A percentile compares a stretch with the other conserved stretches of the same genome.
Evolutionary conservation across 2,797 vertebrate species (phyloP).

Genomic region (Lithobates pipiens): DNA sequence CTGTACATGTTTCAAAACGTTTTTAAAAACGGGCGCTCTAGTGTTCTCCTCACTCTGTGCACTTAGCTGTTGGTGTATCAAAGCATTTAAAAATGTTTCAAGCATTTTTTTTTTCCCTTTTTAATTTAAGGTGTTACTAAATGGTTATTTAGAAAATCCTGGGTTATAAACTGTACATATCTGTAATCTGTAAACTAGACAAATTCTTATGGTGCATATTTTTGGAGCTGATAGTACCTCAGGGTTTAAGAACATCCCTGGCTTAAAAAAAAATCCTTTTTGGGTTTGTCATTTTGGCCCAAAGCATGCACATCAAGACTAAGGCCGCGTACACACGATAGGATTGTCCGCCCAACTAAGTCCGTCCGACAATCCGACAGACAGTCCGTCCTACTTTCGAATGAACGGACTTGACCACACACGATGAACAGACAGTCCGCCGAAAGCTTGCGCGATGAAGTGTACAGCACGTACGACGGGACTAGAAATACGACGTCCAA

Average conservation of each 20-base stretch:
- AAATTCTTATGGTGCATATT: constrained; percentile 76
- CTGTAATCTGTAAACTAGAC: constrained; percentile 81
- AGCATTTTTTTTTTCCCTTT: constrained; percentile 75
- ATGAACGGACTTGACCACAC: too few relatives aligned
- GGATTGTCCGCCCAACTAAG: too few relatives aligned
- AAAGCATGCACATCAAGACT: constrained; percentile 73
- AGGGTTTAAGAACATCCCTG: constrained; percentile 65
- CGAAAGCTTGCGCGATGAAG: too few relatives aligned
- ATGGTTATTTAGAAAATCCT: constrained; percentile 81
- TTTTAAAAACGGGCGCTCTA: constrained; percentile 77
- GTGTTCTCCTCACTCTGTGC: constrained; percentile 83
- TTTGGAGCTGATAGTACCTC: constrained; percentile 70
- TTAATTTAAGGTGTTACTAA: constrained; percentile 84
- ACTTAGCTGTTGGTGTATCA: constrained; percentile 84
- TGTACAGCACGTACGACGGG: too few relatives aligned
- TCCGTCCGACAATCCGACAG: too few relatives aligned
- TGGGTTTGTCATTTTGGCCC: constrained; percentile 68
- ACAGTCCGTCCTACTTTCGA: too few relatives aligned
- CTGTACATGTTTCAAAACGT: constrained; percentile 82
- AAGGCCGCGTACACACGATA: too few relatives aligned
- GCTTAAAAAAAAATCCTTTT: constrained; percentile 48
- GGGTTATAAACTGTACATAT: constrained; percentile 83
- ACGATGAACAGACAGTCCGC: too few relatives aligned
- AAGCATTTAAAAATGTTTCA: constrained; percentile 85
- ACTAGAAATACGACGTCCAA: too few relatives aligned